Evolutionary conservation across 1,140 invertebrate genomes (phyloP).

Genomic region (Drosophila sucinea): DNA sequence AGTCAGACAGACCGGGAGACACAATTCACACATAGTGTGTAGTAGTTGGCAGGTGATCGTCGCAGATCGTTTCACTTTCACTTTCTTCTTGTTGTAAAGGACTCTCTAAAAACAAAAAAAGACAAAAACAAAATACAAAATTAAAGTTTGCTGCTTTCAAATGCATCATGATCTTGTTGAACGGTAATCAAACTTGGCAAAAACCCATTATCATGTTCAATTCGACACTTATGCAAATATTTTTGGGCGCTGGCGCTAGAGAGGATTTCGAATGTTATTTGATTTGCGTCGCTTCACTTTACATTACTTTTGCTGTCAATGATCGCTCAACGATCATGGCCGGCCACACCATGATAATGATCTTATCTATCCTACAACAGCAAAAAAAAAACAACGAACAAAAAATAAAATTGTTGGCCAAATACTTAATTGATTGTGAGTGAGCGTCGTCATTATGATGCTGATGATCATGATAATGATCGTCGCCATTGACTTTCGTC

Average conservation of each 20-base stretch:
- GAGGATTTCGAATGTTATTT: constrained; percentile 24
- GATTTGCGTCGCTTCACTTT: constrained; percentile 21
- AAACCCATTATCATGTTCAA: constrained; percentile 63
- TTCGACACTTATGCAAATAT: constrained; percentile 63
- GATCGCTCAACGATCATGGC: constrained; percentile 51
- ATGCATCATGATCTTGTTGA: constrained; percentile 77
- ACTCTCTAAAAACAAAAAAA: constrained; percentile 48
- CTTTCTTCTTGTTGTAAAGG: constrained; percentile 64
- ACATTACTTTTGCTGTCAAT: constrained; percentile 45
- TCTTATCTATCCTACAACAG: constrained; percentile 24
- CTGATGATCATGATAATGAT: background rate
- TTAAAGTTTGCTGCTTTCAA: constrained; percentile 73
- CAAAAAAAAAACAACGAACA: constrained; percentile 24
- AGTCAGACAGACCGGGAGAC: constrained; percentile 7
- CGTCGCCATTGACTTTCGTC: constrained; percentile 61
- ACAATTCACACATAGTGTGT: constrained; percentile 53
- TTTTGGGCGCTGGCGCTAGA: constrained; percentile 16
- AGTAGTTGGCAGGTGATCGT: constrained; percentile 63
- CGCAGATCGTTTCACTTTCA: constrained; percentile 67
- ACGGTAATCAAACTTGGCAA: constrained; percentile 69
- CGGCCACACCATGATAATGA: constrained; percentile 14
- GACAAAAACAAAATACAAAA: constrained; percentile 12
- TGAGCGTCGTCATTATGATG: constrained; percentile 38
- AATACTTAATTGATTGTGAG: constrained; percentile 75
- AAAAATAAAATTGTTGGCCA: constrained; percentile 38